Base-by-base conservation (phyloP, 2,888 invertebrate genomes). In the Coecobrya sp. region DNA sequence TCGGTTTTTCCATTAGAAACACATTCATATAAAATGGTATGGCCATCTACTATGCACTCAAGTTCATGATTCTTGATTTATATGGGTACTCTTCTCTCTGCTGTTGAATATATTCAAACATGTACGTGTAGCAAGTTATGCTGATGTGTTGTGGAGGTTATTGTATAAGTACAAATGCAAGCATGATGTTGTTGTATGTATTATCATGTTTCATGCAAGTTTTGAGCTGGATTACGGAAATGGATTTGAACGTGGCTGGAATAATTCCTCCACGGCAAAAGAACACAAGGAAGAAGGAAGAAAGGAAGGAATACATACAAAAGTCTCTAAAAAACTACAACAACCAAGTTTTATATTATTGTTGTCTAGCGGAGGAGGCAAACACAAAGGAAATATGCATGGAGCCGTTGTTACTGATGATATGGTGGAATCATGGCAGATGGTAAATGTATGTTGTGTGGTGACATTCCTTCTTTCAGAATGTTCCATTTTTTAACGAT, bases 231-330 rank as follows among this genome's bases (percentile, higher is more conserved):
- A 92, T 92, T 92, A 92, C 92, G 92, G 92, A 92, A 92, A 89
- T 92, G 88, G 85, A 92, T 76, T 88, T 85, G 92, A 89, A 92
- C 92, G 92, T 92, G 92, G 92, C 92, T 85, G 68, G 92, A 92
- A 92, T 92, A 88, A 88, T 91, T 82, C 81, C 68, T 19, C 59
- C 52, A 79, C 79, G 79, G 49, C 49, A 52, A 16, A 65, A 27
- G 65, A 27, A 52, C 81, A 55, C 36, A 62, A 82, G 19, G 82
- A 85, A 49, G 27, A 45, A 76, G 13, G 42, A 79, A 27, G 49
- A 81, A n/a, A 81, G 55, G 62, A 62, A 62, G 49, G 59, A 79
- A 65, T 62, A 81, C 45, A 22, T 55, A 88, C 62, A 82, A 82
- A 42, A 82, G 19, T 36, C 36, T 49, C 19, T 36, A 59, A 62